Evolutionary conservation across 1,140 invertebrate genomes (phyloP), one percentile per base, ranked within the genome.

Genomic region (Drosophila oshimai): DNA sequence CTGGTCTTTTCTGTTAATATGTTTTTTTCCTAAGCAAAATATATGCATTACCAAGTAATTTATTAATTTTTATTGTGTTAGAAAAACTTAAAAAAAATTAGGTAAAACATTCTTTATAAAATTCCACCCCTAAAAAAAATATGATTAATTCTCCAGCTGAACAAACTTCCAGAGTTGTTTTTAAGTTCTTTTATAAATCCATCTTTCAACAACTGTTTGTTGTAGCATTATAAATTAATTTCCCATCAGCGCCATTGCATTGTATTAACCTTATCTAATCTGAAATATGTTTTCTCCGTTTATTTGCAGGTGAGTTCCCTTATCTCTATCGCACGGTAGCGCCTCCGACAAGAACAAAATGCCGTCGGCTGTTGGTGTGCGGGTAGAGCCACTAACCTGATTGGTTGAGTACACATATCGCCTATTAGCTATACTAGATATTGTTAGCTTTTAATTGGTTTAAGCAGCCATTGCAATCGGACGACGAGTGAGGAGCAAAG

Each of bases 341-440:
- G 26, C 9, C 45, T 33, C 18, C 49, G 45, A 22, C 37, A 45
- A 50, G 33, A 60, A 80, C 65, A 61, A 75, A 81, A 76, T 84
- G 79, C 73, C 72, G 76, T 31, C 76, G 72, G 67, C 12, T 13
- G 3, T 46, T 17, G 39, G 42, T 12, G 15, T 17, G 13, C 15
- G 17, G 37, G 20, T 26, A 22, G 28, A 61, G 34, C 60, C 49
- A 58, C 74, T 75, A 75, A 86, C 81, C 81, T 68, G 81, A 86
- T 86, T 86, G 81, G 81, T 41, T 81, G 81, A 86, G 81, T 86
- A 86, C 62, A 86, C 72, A 76, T 57, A 86, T 86, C 54, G 75
- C 71, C 55, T 86, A 84, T 86, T 75, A 75, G 54, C 58, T 81
- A 87, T 81, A 87, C 76, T 87, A 87, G 74, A 87, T 75, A 49